Percentiles rank a stretch among this genome's conserved stretches.
These are phyloP conservation scores for Drosophila siamana DNA, from an alignment of 2,888 invertebrate species.

Conservation along the genomic window DNA sequence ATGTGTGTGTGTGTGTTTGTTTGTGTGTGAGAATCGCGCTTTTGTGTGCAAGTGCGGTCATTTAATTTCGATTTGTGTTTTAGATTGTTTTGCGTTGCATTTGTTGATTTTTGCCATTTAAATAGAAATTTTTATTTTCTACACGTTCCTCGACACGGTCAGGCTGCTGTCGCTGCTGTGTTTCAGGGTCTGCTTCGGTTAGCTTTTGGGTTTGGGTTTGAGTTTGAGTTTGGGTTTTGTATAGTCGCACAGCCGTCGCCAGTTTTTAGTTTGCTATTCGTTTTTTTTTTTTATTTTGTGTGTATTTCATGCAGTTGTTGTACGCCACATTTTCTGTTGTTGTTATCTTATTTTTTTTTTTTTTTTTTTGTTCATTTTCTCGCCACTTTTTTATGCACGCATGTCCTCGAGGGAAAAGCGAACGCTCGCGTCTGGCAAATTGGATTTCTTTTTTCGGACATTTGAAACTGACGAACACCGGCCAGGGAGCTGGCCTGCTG, in stretches of 20 bases:
- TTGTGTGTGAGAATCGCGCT: constrained; percentile 52
- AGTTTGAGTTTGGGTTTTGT: constrained; percentile 23
- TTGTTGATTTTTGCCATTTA: constrained; percentile 81
- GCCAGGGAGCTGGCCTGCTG: constrained; percentile 34
- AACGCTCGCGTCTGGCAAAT: constrained; percentile 68
- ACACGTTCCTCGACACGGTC: constrained; percentile 71
- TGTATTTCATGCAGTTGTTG: constrained; percentile 32
- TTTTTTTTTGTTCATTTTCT: constrained; percentile 19
- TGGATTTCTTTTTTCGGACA: constrained; percentile 76
- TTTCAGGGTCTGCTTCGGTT: constrained; percentile 12
- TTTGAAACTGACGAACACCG: constrained; percentile 68
- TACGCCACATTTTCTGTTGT: constrained; percentile 9
- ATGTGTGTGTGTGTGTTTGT: constrained; percentile 39
- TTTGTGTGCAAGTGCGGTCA: constrained; percentile 83
- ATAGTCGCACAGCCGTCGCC: constrained; percentile 49
- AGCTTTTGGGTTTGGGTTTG: not conserved
- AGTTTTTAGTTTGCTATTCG: constrained; percentile 34
- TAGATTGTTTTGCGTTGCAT: constrained; percentile 83
- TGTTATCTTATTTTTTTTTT: not conserved
- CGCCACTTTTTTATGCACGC: constrained; percentile 66
- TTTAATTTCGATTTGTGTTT: constrained; percentile 84
- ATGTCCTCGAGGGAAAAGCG: constrained; percentile 73
- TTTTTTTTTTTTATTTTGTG: not conserved
- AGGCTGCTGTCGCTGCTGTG: constrained; percentile 6
- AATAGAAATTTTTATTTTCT: constrained; percentile 80